Percentiles rank a stretch among this genome's conserved stretches.
These are phyloP conservation scores for Plumapathes pennacea DNA, from an alignment of 92 coral and sea anemone genomes.

Conservation along the genomic window DNA sequence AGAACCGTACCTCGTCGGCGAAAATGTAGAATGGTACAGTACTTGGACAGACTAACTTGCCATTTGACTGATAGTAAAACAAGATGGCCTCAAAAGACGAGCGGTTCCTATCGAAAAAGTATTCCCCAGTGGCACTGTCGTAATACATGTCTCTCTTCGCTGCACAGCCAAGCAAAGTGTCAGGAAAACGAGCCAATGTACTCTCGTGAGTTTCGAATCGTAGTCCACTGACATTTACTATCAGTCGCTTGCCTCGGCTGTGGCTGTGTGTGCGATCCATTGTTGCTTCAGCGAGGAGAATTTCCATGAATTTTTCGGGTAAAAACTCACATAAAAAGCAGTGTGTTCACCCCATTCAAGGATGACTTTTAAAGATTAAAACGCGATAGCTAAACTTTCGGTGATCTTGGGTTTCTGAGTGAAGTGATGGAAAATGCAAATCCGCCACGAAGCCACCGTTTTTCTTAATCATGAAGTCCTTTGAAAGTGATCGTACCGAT, in stretches of 20 bases:
- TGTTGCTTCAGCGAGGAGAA: background rate
- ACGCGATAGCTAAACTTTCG: no score
- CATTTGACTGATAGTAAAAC: slow-evolving; percentile 87
- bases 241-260: slow-evolving; percentile 50
- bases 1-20: slow-evolving; percentile 81
- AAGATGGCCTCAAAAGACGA: slow-evolving; percentile 97
- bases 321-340: no score
- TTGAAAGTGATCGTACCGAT: no score
- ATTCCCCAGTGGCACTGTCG: slow-evolving; percentile 74
- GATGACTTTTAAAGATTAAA: no score
- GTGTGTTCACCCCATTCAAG: no score
- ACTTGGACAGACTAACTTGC: slow-evolving; percentile 84
- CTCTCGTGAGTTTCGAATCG: slow-evolving; percentile 86
- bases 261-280: slow-evolving; percentile 9
- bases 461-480: no score
- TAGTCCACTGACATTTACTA: slow-evolving; percentile 91
- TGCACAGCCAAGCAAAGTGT: slow-evolving; percentile 85
- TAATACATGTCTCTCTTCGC: slow-evolving; percentile 69
- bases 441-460: no score
- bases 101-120: slow-evolving; percentile 96
- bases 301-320: background rate
- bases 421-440: no score
- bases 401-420: no score
- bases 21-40: slow-evolving; percentile 87
- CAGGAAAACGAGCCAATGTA: slow-evolving; percentile 78